phyloP scores from a whole-genome alignment of 2,797 vertebrate genomes.

The Mionectes olivaceus region DNA sequence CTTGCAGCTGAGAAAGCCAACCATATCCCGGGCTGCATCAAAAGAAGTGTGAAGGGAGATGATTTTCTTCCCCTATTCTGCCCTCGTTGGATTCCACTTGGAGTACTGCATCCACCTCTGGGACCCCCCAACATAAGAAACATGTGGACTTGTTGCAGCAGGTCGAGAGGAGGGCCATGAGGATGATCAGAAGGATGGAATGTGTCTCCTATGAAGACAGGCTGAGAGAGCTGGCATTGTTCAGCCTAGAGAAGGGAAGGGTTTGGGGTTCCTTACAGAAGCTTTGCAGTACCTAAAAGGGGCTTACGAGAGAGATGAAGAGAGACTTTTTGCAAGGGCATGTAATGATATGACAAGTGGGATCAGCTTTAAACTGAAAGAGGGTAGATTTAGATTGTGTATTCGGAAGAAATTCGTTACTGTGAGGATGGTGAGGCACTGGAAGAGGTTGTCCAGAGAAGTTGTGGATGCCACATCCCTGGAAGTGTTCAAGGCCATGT shows the following conservation, averaged over 20 bases:
- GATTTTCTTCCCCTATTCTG: neutral
- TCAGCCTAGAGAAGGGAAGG: neutral
- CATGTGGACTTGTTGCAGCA: neutral
- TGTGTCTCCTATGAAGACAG: neutral
- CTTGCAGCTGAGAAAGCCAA: neutral
- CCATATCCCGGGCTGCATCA: neutral
- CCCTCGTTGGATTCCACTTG: neutral
- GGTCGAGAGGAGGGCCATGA: neutral
- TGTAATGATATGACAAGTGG: too few relatives aligned
- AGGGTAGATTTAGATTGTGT: neutral
- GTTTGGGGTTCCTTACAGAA: neutral
- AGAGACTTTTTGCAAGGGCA: neutral
- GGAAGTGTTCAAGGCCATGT: neutral
- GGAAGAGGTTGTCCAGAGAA: neutral
- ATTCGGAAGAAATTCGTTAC: neutral
- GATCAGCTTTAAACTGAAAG: neutral
- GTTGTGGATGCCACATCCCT: neutral
- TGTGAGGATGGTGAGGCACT: neutral
- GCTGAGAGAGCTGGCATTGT: neutral
- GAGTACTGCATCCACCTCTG: neutral
- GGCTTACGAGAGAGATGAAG: neutral
- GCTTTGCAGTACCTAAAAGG: neutral
- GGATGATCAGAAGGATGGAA: neutral
- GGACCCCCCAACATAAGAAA: neutral
- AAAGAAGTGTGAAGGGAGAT: neutral